phyloP scores from a whole-genome alignment of 2,113 vertebrate species.

The Passerina amoena region DNA sequence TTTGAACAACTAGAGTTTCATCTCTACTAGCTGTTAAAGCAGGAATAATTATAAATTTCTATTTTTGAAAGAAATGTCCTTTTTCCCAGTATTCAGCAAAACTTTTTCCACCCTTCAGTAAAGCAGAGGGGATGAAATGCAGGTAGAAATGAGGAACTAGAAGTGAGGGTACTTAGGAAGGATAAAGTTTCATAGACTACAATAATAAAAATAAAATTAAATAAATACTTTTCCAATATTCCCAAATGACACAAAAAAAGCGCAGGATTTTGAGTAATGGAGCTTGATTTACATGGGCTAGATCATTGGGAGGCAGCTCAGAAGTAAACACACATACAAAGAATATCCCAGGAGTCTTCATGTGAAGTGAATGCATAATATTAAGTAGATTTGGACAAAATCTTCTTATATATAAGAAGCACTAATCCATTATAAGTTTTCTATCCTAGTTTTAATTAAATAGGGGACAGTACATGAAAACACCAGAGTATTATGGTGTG shows the following conservation, averaged over 20 bases:
- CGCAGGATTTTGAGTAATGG: neutral
- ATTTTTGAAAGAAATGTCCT: neutral
- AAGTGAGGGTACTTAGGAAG: neutral
- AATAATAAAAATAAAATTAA: neutral
- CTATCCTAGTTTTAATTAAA: neutral
- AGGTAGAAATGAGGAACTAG: neutral
- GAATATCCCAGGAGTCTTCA: neutral
- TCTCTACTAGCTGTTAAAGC: neutral
- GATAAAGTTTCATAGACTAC: neutral
- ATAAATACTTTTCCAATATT: neutral
- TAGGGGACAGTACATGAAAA: neutral
- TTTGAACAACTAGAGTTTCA: neutral
- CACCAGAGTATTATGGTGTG: neutral
- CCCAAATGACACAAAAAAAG: neutral
- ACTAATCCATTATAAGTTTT: neutral
- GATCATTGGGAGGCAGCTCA: neutral
- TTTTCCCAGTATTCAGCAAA: neutral
- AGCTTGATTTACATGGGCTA: neutral
- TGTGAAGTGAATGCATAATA: neutral
- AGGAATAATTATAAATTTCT: neutral
- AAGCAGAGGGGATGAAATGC: neutral
- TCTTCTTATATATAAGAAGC: neutral
- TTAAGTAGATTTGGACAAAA: neutral
- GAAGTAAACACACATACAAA: neutral
- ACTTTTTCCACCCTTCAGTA: neutral